A percentile compares a stretch with the other conserved stretches of the same genome.
Conservation (phyloP, 2,888 invertebrate species). For the Plebejus anna region DNA sequence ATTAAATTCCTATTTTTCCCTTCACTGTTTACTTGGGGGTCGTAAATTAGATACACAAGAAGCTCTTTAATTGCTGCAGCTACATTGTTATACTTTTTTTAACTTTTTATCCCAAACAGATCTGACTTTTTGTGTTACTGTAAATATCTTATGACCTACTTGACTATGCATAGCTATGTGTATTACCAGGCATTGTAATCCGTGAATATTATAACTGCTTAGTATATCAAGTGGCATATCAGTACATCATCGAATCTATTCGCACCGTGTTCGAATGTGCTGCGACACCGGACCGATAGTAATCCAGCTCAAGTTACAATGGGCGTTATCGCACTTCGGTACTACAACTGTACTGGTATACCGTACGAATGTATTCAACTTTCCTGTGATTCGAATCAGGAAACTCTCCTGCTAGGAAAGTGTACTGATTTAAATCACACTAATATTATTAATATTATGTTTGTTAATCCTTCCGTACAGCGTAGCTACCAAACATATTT, state of each 20-base stretch:
- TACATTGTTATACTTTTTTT: neutral
- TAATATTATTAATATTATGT: neutral
- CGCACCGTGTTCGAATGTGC: slow-evolving; percentile 39
- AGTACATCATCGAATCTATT: slow-evolving; percentile 41
- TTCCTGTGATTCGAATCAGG: neutral
- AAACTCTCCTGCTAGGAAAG: neutral
- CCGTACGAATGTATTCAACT: neutral
- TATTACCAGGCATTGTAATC: neutral
- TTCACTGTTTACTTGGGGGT: neutral
- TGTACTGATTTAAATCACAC: neutral
- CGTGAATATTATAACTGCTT: slow-evolving; percentile 33
- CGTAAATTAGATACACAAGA: neutral
- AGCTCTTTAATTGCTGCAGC: neutral
- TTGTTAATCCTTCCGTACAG: too few relatives aligned
- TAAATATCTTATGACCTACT: neutral
- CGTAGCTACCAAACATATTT: too few relatives aligned
- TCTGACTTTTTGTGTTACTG: neutral
- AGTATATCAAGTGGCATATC: slow-evolving; percentile 39
- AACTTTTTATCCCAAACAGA: neutral
- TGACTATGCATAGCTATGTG: too few relatives aligned
- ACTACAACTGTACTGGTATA: neutral
- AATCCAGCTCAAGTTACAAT: slow-evolving; percentile 39
- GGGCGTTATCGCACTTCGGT: slow-evolving; percentile 33
- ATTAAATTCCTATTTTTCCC: slow-evolving; percentile 21
- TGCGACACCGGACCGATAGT: slow-evolving; percentile 40